Base-by-base conservation (phyloP, 1,140 invertebrate species). In the Neoseiulus cucumeris region DNA sequence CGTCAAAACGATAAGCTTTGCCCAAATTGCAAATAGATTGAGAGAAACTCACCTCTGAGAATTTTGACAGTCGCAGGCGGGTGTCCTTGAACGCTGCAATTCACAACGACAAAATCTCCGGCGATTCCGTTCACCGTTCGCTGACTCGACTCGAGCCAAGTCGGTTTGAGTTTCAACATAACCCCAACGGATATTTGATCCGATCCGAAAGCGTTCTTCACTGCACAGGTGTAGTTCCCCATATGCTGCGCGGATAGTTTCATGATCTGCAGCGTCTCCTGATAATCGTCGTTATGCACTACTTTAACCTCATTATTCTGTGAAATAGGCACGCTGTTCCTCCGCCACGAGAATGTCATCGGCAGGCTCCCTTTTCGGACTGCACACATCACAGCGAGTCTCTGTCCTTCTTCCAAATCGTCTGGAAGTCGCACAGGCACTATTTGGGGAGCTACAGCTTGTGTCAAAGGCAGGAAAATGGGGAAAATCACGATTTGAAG, bases 101-200 rank as follows among this genome's bases (percentile, higher is more conserved):
- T 33, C 51, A 59, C 14, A 25, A 25, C 33, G 6, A 59, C 51
- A 2, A 20, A 18, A 20, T 33, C 9, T 14, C 51, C 51, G 22
- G 51, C 51, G 14, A 20, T 20, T 14, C 25, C 51, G 14, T 20
- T 20, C 25, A 59, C 22, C 25, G 14, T 20, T 29, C 4, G 17
- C 4, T 4, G 4, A 6, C 22, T 59, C 12, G 25, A 29, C 14
- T 17, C 4, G 25, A 59, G 22, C 51, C 51, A 59, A 33, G 14
- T 14, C 2, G 51, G 22, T 14, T 64, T 81, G 86, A 84, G 84
- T 78, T 86, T 84, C 68, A 87, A 82, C 73, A 82, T 80, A 71
- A 87, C 76, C 70, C 77, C 76, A 76, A 80, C 80, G 74, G 80
- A 79, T 75, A 81, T 79, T 74, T 77, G 76, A 73, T 80, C 79